Conservation (phyloP, 2,113 vertebrate genomes). For the Gopherus flavomarginatus region DNA sequence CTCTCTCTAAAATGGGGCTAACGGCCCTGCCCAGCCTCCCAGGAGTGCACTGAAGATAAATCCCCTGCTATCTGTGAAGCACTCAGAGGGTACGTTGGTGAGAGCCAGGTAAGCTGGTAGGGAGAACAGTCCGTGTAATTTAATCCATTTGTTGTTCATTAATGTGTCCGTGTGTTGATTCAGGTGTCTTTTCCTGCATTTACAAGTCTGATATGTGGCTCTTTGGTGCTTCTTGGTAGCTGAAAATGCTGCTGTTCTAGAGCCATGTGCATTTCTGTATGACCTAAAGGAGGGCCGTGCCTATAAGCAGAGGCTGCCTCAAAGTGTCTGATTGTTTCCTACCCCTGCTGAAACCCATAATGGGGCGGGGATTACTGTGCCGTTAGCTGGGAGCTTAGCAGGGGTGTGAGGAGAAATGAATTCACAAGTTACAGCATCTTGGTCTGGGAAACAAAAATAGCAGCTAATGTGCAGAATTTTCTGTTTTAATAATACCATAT, state of each 20-base stretch:
- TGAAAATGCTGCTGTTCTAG: neutral
- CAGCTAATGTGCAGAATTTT: neutral
- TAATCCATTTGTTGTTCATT: neutral
- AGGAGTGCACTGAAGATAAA: fast-evolving
- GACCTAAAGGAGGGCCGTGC: neutral
- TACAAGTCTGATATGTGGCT: neutral
- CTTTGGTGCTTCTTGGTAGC: neutral
- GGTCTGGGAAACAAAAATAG: neutral
- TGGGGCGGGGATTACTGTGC: neutral
- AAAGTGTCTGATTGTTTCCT: neutral
- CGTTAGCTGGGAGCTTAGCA: neutral
- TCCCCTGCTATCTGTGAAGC: fast-evolving
- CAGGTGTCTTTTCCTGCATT: too few relatives aligned
- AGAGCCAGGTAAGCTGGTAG: neutral
- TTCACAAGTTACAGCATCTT: neutral
- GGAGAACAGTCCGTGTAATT: fast-evolving
- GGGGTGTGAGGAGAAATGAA: neutral
- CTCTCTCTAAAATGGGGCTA: fast-evolving
- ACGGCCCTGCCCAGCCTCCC: neutral
- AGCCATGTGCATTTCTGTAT: fast-evolving
- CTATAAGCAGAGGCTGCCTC: fast-evolving
- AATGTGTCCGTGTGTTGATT: too few relatives aligned
- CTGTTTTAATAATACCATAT: neutral
- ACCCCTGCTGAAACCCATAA: neutral
- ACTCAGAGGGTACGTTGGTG: fast-evolving